Evolutionary conservation across 92 coral and sea anemone species (phyloP).

Genomic region (Pocillopora meandrina): DNA sequence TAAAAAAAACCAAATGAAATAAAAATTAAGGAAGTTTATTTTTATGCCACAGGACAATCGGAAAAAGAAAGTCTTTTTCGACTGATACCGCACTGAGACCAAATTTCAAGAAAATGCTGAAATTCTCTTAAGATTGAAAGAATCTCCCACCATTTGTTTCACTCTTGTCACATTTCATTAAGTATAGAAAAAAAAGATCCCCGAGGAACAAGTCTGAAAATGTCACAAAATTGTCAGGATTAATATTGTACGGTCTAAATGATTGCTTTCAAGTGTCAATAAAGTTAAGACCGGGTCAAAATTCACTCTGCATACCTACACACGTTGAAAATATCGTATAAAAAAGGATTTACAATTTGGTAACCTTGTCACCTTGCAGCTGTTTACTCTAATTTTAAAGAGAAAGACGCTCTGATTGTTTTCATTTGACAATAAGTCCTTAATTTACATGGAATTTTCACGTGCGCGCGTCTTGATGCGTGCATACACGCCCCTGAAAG

Average conservation of each 20-base stretch:
- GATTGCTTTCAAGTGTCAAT: no score
- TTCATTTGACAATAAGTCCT: constrained; percentile 39
- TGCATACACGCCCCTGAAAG: neutral
- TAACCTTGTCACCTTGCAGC: constrained; percentile 10
- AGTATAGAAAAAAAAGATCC: neutral
- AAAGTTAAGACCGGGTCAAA: no score
- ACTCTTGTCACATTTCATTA: neutral
- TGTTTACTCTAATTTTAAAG: constrained; percentile 29
- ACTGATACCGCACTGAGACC: constrained; percentile 13
- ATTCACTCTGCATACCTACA: no score
- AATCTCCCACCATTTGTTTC: neutral
- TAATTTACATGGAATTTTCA: constrained; percentile 34
- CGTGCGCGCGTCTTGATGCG: constrained; percentile 22
- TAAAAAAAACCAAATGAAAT: neutral
- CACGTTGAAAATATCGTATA: neutral
- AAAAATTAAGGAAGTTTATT: neutral
- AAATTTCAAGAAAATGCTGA: constrained; percentile 1
- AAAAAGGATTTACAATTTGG: neutral
- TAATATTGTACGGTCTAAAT: no score
- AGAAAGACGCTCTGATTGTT: constrained; percentile 19
- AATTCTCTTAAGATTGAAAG: neutral
- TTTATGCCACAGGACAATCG: neutral
- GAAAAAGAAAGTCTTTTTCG: neutral
- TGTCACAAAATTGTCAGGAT: no score
- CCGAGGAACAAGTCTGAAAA: no score